Base-by-base conservation (phyloP, 2,888 invertebrate genomes). In the Amphipoea lucens region DNA sequence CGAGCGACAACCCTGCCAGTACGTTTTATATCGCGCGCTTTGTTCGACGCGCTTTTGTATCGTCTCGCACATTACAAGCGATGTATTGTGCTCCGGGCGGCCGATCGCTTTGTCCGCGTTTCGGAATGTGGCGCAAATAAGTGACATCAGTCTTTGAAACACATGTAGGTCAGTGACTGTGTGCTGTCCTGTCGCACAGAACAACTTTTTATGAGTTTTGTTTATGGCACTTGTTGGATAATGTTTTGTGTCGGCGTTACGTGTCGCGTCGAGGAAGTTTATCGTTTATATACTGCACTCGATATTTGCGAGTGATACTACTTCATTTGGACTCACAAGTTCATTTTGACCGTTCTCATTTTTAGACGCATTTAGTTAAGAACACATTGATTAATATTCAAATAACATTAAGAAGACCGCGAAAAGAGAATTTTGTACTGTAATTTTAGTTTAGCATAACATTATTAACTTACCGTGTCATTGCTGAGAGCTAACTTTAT, bases 161-260 rank as follows among this genome's bases (percentile, higher is more conserved):
- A 79, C 78, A 81, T 76, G 88, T 82, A 81, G 82, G 87, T 82
- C 76, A 83, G 77, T 80, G 75, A 76, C 76, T 72, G 78, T 36
- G 81, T 63, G 81, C 69, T 80, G 74, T 74, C 63, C 65, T 66
- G 51, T 48, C 65, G 51, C 45, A 73, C 63, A 54, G 74, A 57
- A 69, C 74, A 82, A 88, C 74, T 90, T 90, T 90, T 90, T 90
- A 89, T 89, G 90, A 86, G 85, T 83, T 88, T 89, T 85, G 87
- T 88, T 88, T 86, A 88, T 88, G 84, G 83, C 78, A 86, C 76
- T 90, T 88, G 88, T 90, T 88, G 85, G 82, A 68, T 68, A 83
- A 69, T 77, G 78, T 79, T 82, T 83, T 83, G 85, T 86, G 79
- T 69, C 62, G 57, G 71, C 67, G 57, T 76, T 78, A 66, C 72